Evolutionary conservation across 2,888 invertebrate genomes (phyloP).

Genomic region (Euzophera pinguis): DNA sequence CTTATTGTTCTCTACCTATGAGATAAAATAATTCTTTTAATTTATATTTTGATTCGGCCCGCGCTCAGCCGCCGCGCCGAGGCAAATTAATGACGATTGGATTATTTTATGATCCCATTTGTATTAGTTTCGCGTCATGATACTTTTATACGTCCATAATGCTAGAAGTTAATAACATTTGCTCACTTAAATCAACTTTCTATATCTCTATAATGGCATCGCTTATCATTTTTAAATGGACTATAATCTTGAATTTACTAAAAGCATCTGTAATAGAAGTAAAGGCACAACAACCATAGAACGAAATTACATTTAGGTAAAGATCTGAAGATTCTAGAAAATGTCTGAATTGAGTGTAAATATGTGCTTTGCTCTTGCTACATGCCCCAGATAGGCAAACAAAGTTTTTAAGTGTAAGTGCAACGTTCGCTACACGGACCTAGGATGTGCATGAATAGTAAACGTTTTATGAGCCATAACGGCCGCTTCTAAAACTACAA

Average conservation of each 20-base stretch:
- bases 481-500: conserved; percentile 47
- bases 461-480: conserved; percentile 50
- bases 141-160: background rate
- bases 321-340: background rate
- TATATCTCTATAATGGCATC: background rate
- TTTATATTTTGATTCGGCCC: conserved; percentile 32
- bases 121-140: too few relatives aligned
- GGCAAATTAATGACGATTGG: conserved; percentile 2
- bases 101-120: conserved; percentile 3
- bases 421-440: conserved; percentile 20
- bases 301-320: background rate
- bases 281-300: too few relatives aligned
- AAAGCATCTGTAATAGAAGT: too few relatives aligned
- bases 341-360: background rate
- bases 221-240: background rate
- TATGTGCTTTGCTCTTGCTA: background rate
- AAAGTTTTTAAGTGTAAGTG: conserved; percentile 26
- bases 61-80: background rate
- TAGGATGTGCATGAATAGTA: conserved; percentile 35
- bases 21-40: conserved; percentile 43
- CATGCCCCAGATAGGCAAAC: conserved; percentile 18
- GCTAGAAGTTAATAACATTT: background rate
- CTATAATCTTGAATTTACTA: background rate
- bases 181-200: background rate
- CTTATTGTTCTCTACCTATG: conserved; percentile 11